These are phyloP conservation scores for Ornithoptera priamus DNA, from an alignment of 2,888 invertebrate species.

Conservation along the genomic window DNA sequence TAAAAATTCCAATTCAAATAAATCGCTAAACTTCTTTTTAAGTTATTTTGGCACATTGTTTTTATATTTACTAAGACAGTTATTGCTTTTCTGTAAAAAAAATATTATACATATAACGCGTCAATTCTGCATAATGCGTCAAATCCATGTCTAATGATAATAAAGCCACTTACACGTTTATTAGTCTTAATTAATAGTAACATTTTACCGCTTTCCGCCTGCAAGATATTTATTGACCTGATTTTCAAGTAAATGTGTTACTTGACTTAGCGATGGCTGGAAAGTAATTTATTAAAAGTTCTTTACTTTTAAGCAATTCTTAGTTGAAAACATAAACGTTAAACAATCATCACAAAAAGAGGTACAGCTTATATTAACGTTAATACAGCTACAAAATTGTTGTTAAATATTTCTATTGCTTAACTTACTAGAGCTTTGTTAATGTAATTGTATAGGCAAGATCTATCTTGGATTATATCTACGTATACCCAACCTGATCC, in stretches of 20 bases:
- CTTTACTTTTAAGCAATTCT: neutral
- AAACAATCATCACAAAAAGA: too few relatives aligned
- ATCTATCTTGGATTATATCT: slow-evolving; percentile 10
- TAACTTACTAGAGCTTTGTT: slow-evolving; percentile 1
- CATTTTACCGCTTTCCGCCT: slow-evolving; percentile 16
- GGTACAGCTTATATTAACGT: too few relatives aligned
- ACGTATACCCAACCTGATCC: slow-evolving; percentile 41
- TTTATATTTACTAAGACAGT: neutral
- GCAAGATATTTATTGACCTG: slow-evolving; percentile 56
- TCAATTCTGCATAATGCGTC: neutral
- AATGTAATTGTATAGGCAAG: slow-evolving; percentile 1
- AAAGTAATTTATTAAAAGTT: slow-evolving; percentile 56
- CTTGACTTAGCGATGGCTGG: slow-evolving; percentile 55
- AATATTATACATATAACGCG: neutral
- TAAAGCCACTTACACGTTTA: neutral
- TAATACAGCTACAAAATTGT: too few relatives aligned
- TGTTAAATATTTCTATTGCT: neutral
- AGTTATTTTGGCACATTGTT: too few relatives aligned
- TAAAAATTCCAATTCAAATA: neutral
- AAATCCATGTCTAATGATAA: neutral
- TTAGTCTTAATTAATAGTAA: slow-evolving; percentile 9
- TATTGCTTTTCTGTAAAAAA: neutral
- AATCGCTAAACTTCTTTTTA: neutral
- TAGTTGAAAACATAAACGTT: neutral
- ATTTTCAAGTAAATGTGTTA: slow-evolving; percentile 69